Conservation (phyloP, 1,140 invertebrate genomes). For the Mya arenaria region DNA sequence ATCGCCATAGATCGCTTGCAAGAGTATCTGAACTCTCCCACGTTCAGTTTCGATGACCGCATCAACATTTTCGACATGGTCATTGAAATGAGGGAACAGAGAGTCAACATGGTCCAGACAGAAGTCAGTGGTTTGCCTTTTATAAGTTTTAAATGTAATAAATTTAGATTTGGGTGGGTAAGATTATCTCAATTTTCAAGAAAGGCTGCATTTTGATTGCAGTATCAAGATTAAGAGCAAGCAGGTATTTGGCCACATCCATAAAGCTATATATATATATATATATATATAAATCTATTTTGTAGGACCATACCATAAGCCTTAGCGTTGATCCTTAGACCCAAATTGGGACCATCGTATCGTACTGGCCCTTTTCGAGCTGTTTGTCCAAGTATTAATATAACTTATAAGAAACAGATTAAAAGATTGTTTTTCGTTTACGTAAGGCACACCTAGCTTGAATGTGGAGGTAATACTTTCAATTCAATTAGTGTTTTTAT, state of each 20-base stretch:
- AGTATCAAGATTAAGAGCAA: neutral
- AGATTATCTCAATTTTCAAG: neutral
- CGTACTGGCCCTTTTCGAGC: neutral
- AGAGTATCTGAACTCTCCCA: constrained; percentile 85
- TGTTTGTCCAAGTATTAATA: too few relatives aligned
- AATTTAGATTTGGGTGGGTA: neutral
- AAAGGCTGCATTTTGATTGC: neutral
- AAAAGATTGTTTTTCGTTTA: too few relatives aligned
- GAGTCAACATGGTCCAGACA: constrained; percentile 88
- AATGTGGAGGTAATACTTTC: too few relatives aligned
- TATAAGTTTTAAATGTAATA: neutral
- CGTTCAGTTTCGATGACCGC: constrained; percentile 92
- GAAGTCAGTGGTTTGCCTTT: constrained; percentile 82
- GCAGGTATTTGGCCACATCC: too few relatives aligned
- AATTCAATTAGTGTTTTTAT: too few relatives aligned
- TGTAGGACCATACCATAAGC: neutral
- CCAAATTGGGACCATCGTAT: neutral
- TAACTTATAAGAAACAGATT: too few relatives aligned
- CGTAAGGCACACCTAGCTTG: too few relatives aligned
- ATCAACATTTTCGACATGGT: constrained; percentile 99
- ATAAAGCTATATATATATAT: too few relatives aligned
- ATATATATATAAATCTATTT: too few relatives aligned
- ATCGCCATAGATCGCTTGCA: constrained; percentile 99
- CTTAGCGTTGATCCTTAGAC: neutral
- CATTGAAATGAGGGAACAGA: constrained; percentile 95